A percentile compares a stretch with the other conserved stretches of the same genome.
Conservation (phyloP, 30 jellyfish, hydroid and myxozoan species). For the Cassiopea xamachana region DNA sequence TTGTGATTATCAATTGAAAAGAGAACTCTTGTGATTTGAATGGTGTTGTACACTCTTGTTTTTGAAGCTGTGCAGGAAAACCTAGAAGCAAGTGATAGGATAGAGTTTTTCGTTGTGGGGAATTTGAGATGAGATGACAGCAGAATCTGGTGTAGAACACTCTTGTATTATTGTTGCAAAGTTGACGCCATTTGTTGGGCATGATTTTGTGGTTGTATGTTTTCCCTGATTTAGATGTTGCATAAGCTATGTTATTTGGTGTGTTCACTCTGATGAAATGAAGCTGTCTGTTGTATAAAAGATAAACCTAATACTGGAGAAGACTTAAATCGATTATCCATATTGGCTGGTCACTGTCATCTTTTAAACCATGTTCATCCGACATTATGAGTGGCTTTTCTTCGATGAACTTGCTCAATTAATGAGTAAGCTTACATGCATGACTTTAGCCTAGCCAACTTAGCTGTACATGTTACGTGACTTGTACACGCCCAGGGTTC, state of each 20-base stretch:
- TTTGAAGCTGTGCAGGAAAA: no score
- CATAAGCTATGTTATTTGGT: neutral
- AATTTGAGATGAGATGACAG: no score
- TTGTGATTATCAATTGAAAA: no score
- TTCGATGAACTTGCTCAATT: neutral
- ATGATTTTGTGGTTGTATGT: neutral
- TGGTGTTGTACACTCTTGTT: no score
- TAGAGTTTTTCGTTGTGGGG: no score
- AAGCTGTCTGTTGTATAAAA: neutral
- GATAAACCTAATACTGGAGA: neutral
- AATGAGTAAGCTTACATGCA: neutral
- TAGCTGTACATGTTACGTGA: no score
- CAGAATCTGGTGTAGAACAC: no score
- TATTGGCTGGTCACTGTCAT: neutral
- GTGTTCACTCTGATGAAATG: neutral
- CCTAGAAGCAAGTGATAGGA: no score
- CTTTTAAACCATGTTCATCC: neutral
- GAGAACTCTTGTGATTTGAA: no score
- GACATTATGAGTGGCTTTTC: neutral
- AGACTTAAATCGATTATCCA: neutral
- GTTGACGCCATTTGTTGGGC: neutral
- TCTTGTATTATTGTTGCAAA: neutral
- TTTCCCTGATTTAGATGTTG: neutral
- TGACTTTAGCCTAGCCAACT: no score
- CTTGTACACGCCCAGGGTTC: no score